A percentile compares a stretch with the other conserved stretches of the same genome.
Evolutionary conservation across 92 coral and sea anemone genomes (phyloP).

Genomic region (Scolanthus callimorphus): DNA sequence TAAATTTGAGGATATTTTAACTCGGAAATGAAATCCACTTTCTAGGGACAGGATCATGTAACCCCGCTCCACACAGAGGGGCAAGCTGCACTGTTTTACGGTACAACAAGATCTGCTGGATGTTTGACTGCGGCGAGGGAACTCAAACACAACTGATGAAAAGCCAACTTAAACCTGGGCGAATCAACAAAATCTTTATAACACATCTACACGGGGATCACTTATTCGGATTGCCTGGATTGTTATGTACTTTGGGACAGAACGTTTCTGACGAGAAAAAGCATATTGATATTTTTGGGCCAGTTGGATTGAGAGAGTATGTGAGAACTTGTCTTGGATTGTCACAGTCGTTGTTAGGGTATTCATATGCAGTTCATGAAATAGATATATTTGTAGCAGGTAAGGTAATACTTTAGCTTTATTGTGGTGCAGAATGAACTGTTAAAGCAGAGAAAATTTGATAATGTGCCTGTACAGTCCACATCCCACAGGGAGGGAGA

Average conservation of each 20-base stretch:
- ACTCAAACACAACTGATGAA: constrained; percentile 85
- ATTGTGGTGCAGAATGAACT: too few relatives aligned
- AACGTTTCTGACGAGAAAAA: constrained; percentile 54
- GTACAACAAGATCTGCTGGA: constrained; percentile 82
- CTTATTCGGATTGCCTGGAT: constrained; percentile 90
- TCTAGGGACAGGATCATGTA: constrained; percentile 90
- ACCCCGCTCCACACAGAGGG: constrained; percentile 81
- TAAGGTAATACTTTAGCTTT: too few relatives aligned
- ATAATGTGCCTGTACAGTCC: too few relatives aligned
- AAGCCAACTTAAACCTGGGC: constrained; percentile 77
- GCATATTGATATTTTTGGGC: constrained; percentile 82
- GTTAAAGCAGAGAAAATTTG: too few relatives aligned
- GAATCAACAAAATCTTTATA: constrained; percentile 83
- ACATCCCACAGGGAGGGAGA: too few relatives aligned
- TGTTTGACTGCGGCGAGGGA: constrained; percentile 99
- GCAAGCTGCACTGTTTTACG: constrained; percentile 83
- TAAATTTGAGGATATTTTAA: too few relatives aligned
- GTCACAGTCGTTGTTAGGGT: constrained; percentile 77
- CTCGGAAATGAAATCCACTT: constrained; percentile 94
- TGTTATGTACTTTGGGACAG: constrained; percentile 81
- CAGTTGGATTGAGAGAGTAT: constrained; percentile 79
- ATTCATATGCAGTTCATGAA: constrained; percentile 77
- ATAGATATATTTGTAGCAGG: too few relatives aligned
- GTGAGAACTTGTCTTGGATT: constrained; percentile 57
- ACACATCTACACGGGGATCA: constrained; percentile 98